Base-by-base conservation (phyloP, 2,797 vertebrate species). In the Microctenopoma steveboyesi region DNA sequence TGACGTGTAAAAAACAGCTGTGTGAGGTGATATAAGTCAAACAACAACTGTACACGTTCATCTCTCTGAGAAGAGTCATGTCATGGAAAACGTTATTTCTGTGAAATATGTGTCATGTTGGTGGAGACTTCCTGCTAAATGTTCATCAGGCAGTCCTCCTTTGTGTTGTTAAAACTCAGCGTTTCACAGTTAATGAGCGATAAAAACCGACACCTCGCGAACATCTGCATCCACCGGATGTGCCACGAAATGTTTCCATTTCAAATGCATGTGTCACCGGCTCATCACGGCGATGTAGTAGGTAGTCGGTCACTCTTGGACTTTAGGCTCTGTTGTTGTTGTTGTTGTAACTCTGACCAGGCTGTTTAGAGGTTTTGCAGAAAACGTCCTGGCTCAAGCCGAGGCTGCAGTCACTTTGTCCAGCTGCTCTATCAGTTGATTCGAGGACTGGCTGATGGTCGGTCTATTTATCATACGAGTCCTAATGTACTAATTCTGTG, bases 401-500 rank as follows among this genome's bases (percentile, higher is more conserved):
- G 78, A 42, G 72, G 87, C 82, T 88, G 76, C 57, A 83, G 77
- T 85, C 83, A 85, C 88, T 89, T 88, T 86, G 69, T 90, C 76
- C 70, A 47, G 83, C 81, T 72, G 88, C 81, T 84, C 82, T 91
- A 86, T 72, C 69, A 73, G 78, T 83, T 89, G 87, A 87, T 89
- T 67, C 25, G 67, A 82, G 69, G 65, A 80, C 81, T 69, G 69
- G 81, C 82, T 77, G 90, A 81, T 81, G 86, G 57, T 88, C 60
- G 83, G 68, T 89, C 92, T 94, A 90, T 95, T 96, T 95, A 95
- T 95, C 91, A 92, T 94, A 91, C 93, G 91, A 94, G 94, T 90
- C 90, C 92, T 94, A 90, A 92, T 92, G 89, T 93, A 88, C 89
- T 93, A 94, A 94, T 95, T 93, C 94, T 92, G 88, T 94, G 94